Percentiles rank a stretch among this genome's conserved stretches.
phyloP scores from a whole-genome alignment of 2,113 vertebrate species.

The Sterna hirundo region DNA sequence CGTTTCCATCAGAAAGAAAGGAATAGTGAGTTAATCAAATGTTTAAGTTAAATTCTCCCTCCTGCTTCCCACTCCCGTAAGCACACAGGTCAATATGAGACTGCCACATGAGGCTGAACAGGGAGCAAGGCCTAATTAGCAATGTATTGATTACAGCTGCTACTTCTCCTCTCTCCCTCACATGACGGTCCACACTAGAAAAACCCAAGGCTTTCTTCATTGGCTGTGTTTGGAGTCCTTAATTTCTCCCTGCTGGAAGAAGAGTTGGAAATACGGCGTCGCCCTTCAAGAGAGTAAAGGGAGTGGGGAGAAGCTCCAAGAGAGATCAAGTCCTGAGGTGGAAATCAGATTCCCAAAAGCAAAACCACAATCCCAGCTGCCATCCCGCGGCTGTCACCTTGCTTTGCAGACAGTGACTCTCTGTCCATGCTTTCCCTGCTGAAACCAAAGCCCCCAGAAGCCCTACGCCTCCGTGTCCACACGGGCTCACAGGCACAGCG shows the following conservation, averaged over 20 bases:
- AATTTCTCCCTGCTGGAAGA: background rate
- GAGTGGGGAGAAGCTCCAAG: background rate
- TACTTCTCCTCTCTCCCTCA: background rate
- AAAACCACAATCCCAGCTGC: background rate
- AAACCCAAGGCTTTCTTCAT: background rate
- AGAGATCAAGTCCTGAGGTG: background rate
- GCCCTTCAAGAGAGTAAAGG: background rate
- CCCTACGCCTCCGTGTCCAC: rapidly evolving
- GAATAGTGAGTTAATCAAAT: background rate
- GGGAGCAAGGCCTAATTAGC: background rate
- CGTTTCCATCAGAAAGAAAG: background rate
- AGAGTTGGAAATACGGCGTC: background rate
- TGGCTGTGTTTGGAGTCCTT: background rate
- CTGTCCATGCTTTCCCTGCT: background rate
- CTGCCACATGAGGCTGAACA: background rate
- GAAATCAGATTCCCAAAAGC: background rate
- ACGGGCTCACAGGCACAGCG: background rate
- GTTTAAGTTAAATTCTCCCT: background rate
- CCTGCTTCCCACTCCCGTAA: background rate
- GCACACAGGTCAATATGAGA: background rate
- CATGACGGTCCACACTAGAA: background rate
- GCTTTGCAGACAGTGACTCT: background rate
- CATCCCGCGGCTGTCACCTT: background rate
- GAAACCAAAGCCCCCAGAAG: background rate
- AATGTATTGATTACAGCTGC: background rate